Base-by-base conservation (phyloP, 1,140 invertebrate species). In the Macrocentrus cingulum region DNA sequence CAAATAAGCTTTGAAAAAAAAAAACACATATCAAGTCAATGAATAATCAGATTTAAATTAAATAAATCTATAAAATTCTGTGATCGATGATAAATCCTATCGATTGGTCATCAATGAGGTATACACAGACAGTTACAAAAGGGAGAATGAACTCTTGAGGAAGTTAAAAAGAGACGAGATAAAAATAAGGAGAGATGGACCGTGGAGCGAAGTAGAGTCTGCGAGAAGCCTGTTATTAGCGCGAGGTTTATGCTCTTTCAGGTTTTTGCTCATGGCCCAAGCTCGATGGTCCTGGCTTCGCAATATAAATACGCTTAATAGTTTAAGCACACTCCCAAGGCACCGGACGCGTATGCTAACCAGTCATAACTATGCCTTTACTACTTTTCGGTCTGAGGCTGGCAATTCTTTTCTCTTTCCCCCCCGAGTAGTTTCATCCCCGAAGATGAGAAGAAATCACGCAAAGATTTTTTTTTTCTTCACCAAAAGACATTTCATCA, bases 251-350 rank as follows among this genome's bases (percentile, higher is more conserved):
- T 78, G 75, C 72, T 70, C 68, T 69, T 73, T 72, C 66, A 67
- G 48, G 53, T 72, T 73, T 73, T 72, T 71, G 70, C 67, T 58
- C 51, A 36, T 42, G 37, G 52, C 67, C 65, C 67, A 66, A 67
- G 65, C 66, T 73, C 71, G 69, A 53, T 19, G 44, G 11, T 61
- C 67, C 66, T 65, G 66, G 70, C 64, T 64, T 74, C 70, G 73
- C 72, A 78, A 77, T 78, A 78, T 78, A 77, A 79, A 79, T 79
- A 78, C 76, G 70, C 70, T 77, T 77, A 76, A 79, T 78, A 77
- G 76, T 77, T 79, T 78, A 77, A 77, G 76, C 72, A 76, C 72
- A 76, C 72, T 69, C 69, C 66, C 65, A 60, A 65, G 65, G 61
- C 66, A 48, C 29, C 15, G 37, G 22, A 54, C 58, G 67, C 67